Evolutionary conservation across 2,888 invertebrate species (phyloP), one percentile per base, ranked within the genome.

Genomic region (Synergus umbraculus): DNA sequence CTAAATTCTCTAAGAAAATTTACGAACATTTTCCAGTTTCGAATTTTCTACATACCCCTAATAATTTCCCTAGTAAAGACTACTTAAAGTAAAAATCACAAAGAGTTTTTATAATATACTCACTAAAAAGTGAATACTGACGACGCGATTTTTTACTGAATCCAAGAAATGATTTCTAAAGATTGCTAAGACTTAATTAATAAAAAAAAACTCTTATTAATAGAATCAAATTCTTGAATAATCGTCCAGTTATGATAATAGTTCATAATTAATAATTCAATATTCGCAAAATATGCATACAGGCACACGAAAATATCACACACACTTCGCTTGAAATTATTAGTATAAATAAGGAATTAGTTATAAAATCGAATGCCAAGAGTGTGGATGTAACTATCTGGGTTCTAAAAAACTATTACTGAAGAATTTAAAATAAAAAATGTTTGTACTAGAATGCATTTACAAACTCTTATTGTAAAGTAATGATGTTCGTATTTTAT

Each of bases 391-490:
- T 60, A 9, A 22, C 22, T 60, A 29, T 22, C 22, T 60, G 5
- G 12, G 1, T 12, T 60, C 12, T 60, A 12, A 60, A 60, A 10
- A 60, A 18, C 22, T 22, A 29, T 60, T 54, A 41, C 15, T 43
- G 66, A 43, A 41, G 12, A 49, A 69, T 22, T 69, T 22, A 44
- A 18, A 18, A 18, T 8, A 15, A 69, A 49, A 54, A 54, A 46
- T 12, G 13, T 37, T n/a, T 54, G 73, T 54, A 73, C 54, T 41
- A 10, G 37, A 15, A 73, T 54, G 54, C 54, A 37, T 73, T 73
- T 54, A 29, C 54, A 12, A 54, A 73, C 37, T 73, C 73, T 49
- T 73, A 54, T 73, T 69, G 10, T 69, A 69, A 69, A 69, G 49
- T 49, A 73, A n/a, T 43, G n/a, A 66, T 43, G 37, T 54, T 49